Evolutionary conservation across 2,888 invertebrate species (phyloP).

Genomic region (Tenthredo mesomela): DNA sequence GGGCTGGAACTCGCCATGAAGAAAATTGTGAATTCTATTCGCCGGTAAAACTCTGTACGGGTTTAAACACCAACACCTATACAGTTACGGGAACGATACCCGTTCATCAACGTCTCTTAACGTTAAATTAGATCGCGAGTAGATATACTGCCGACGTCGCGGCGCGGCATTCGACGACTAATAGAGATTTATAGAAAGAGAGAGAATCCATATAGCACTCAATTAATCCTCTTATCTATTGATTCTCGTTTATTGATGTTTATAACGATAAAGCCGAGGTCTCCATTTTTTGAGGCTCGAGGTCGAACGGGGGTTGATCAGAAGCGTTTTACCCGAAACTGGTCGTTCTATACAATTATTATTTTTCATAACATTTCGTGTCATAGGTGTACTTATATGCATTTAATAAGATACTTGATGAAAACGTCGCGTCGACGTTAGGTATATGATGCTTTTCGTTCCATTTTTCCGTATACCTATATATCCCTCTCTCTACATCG

Average conservation of each 20-base stretch:
- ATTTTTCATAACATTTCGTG: neutral
- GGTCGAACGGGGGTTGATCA: neutral
- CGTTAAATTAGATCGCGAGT: neutral
- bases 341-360: neutral
- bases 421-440: neutral
- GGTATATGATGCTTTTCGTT: neutral
- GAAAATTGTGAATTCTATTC: slow-evolving; percentile 27
- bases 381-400: no score
- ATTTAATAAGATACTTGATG: neutral
- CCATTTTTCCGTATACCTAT: no score
- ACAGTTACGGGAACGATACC: neutral
- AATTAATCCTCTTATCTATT: neutral
- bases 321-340: neutral
- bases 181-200: neutral
- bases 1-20: slow-evolving; percentile 42
- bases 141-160: slow-evolving; percentile 30
- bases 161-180: slow-evolving; percentile 14
- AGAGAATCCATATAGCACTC: neutral
- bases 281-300: neutral
- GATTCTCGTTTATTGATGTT: neutral
- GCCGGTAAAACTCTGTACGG: neutral
- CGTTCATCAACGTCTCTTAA: neutral
- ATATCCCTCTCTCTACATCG: neutral
- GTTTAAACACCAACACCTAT: neutral
- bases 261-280: neutral